Conservation (phyloP, 2,113 vertebrate genomes). For the Ardeotis arabs region DNA sequence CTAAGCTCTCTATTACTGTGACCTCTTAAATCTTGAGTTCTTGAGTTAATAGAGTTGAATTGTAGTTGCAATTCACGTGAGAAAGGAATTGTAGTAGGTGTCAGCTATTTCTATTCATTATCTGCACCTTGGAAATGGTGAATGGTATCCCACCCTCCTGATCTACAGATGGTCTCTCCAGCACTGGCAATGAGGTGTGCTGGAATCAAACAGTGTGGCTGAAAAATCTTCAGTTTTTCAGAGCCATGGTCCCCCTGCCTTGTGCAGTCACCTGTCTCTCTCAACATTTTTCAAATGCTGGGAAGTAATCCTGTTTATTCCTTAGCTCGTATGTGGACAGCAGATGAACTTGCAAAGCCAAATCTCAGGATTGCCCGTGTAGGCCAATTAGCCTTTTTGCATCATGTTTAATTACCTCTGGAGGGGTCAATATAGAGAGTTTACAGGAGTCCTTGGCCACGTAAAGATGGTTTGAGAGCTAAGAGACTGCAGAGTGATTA, state of each 20-base stretch:
- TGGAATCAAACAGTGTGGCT: background rate
- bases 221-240: background rate
- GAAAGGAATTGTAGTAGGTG: background rate
- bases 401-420: background rate
- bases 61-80: background rate
- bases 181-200: background rate
- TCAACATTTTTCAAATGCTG: background rate
- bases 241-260: background rate
- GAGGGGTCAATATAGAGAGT: background rate
- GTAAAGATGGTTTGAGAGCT: background rate
- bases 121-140: background rate
- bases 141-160: background rate
- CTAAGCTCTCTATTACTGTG: slow-evolving; percentile 28
- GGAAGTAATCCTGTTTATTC: background rate
- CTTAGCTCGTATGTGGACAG: background rate
- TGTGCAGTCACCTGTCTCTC: background rate
- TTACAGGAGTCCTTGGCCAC: background rate
- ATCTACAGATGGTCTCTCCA: background rate
- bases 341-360: background rate
- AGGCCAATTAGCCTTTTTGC: background rate
- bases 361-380: background rate
- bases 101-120: background rate
- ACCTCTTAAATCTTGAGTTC: slow-evolving; percentile 25
- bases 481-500: background rate
- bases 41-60: background rate